These are phyloP conservation scores for Lathronympha strigana DNA, from an alignment of 2,888 invertebrate genomes.

Conservation along the genomic window DNA sequence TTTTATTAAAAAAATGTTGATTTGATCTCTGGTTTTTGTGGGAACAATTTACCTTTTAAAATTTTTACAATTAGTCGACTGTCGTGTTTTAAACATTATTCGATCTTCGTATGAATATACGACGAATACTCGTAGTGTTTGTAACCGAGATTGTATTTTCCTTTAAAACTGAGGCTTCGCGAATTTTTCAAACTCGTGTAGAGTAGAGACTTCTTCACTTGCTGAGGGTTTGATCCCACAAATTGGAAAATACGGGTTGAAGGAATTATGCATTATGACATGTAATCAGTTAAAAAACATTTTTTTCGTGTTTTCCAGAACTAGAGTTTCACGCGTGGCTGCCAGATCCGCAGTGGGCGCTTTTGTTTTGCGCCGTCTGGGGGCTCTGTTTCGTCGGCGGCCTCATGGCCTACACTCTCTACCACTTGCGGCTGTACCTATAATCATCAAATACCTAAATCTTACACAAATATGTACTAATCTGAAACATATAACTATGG, in stretches of 20 bases:
- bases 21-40: background rate
- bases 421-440: constrained; percentile 65
- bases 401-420: constrained; percentile 85
- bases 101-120: too few species aligned
- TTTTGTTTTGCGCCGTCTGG: constrained; percentile 84
- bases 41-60: too few species aligned
- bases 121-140: too few species aligned
- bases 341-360: constrained; percentile 83
- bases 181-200: too few species aligned
- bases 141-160: too few species aligned
- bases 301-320: constrained; percentile 64
- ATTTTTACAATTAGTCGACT: too few species aligned
- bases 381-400: constrained; percentile 87
- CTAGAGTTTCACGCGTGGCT: constrained; percentile 79
- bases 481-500: constrained; percentile 15
- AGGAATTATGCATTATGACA: too few species aligned
- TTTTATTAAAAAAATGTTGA: background rate
- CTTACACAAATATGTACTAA: background rate
- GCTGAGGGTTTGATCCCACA: too few species aligned
- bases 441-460: constrained; percentile 12
- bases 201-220: too few species aligned
- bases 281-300: background rate
- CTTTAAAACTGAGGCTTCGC: too few species aligned
- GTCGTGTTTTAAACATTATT: too few species aligned
- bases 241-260: too few species aligned